Base-by-base conservation (phyloP, 2,888 invertebrate species). In the Hymenopus coronatus region DNA sequence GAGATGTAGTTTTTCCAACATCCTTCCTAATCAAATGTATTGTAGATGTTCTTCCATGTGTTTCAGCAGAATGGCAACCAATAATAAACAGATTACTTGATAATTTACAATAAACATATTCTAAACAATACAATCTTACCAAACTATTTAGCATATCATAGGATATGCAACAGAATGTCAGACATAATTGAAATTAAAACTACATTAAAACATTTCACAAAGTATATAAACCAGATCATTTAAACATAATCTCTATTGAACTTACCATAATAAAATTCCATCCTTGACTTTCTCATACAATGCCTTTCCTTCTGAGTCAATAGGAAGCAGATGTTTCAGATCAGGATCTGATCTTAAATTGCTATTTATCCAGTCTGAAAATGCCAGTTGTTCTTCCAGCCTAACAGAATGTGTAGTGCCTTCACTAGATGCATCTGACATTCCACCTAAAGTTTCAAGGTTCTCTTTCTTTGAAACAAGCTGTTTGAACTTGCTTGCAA, bases 291-390 rank as follows among this genome's bases (percentile, higher is more conserved):
- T 98, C 90, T 97, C 97, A 92, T 99, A 99, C 20, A 99, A 94
- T 89, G 96, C 96, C 92, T 97, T 97, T 90, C 98, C 98, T 92
- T 98, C 98, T 0, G 96, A 94, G 93, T 98, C 98, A 91, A 99
- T 98, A 0, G 99, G 99, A 92, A 99, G 94, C 89, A 98, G 94
- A 92, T 98, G 97, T 91, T 96, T 96, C 46, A 99, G 95, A 93
- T 99, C 99, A 0, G 97, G 96, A 93, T 99, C 99, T 91, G 96
- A 96, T 28, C 96, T 96, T 91, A 99, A 94, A 94, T 98, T 98
- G 91, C 97, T 97, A 94, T 99, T 99, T 91, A 99, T 98, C 99
- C 99, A 99, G 91, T 99, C 98, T 88, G 99, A 98, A 94, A 99
- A 99, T 82, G 99, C 99, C 92, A 98, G 95, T 93, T 99, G 99